Base-by-base conservation (phyloP, 2,888 invertebrate species). In the Caenorhabditis sp. region DNA sequence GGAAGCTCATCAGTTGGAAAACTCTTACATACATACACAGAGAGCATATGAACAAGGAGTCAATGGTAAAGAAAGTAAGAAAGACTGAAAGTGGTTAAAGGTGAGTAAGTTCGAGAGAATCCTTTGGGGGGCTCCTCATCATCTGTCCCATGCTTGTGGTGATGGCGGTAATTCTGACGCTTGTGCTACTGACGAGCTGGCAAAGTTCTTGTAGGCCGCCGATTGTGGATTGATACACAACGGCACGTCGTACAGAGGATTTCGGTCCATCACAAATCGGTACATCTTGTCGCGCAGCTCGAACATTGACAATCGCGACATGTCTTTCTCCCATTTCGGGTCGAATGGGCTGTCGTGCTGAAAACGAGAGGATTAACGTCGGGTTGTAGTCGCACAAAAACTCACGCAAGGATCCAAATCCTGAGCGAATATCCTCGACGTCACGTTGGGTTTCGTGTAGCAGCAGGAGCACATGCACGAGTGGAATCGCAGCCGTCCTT, bases 391-490 rank as follows among this genome's bases (percentile, higher is more conserved):
- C n/a, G n/a, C 2, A 27, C 27, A 59, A 32, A 32, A 61, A 78
- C 86, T 81, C 41, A 87, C 87, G 48, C 55, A 43, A 15, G 88
- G 88, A 55, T 88, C 88, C 37, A 84, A 61, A 39, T 82, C 82
- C n/a, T 43, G 46, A 9, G 81, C 78, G 63, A 85, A 86, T 7
- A 73, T 39, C 26, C 87, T 76, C 32, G 82, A 61, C 15, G 77
- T 59, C 61, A 59, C 62, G 30, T 79, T 75, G 24, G 84, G 65
- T 43, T 78, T 78, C 15, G 83, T 82, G 52, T 88, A 88, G 91
- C 99, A 99, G 89, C 99, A 99, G 90, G 94, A 94, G 92, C 99
- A 99, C 99, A 99, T 99, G 91, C 99, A 99, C 80, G 97, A 98
- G 92, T 99, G 99, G 92, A 97, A 99, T 89, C 99, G 93, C 89